Conservation (phyloP, 2,888 invertebrate species). For the Parnassius glacialis region DNA sequence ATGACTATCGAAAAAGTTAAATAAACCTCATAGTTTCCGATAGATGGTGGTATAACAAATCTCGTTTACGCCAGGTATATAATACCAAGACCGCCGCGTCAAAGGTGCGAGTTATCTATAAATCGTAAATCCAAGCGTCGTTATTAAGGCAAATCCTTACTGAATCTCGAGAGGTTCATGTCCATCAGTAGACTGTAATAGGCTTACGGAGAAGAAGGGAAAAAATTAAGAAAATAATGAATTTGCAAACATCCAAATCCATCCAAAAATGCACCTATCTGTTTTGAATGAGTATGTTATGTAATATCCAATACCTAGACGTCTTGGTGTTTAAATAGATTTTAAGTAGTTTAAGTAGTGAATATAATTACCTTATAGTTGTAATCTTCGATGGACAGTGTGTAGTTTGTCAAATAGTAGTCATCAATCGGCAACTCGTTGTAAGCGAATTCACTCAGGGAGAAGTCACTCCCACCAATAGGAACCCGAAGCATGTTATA, state of each 20-base stretch:
- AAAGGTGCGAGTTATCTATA: background rate
- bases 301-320: background rate
- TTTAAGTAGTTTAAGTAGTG: constrained; percentile 82
- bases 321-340: background rate
- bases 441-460: constrained; percentile 86
- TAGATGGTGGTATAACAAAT: too few species aligned
- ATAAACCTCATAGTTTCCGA: too few species aligned
- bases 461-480: constrained; percentile 91
- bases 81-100: background rate
- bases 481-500: constrained; percentile 89
- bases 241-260: too few species aligned
- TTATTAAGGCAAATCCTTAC: too few species aligned
- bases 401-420: constrained; percentile 78
- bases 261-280: too few species aligned
- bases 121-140: background rate
- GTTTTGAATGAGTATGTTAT: too few species aligned
- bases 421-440: constrained; percentile 80
- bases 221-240: too few species aligned
- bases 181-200: too few species aligned
- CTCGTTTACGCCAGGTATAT: background rate
- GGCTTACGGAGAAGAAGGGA: too few species aligned
- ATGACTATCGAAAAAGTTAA: too few species aligned
- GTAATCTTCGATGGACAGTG: constrained; percentile 83
- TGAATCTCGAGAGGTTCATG: too few species aligned
- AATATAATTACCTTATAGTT: constrained; percentile 78